Conservation (phyloP, 2,888 invertebrate genomes). For the Philaethria dido region DNA sequence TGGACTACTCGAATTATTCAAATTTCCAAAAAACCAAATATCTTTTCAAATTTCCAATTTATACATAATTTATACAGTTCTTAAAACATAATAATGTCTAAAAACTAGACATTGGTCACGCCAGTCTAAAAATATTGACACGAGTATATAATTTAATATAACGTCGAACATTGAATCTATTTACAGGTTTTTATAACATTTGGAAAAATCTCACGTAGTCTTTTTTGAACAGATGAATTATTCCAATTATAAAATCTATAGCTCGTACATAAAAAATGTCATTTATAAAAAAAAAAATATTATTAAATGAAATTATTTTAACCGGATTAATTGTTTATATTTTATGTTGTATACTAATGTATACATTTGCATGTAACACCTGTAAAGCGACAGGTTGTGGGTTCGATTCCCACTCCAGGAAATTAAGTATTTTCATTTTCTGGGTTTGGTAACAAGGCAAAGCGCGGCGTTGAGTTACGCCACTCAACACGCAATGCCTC, state of each 20-base stretch:
- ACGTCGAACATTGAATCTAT: constrained; percentile 17
- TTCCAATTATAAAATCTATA: background rate
- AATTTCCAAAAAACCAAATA: constrained; percentile 2
- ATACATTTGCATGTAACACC: too few relatives aligned
- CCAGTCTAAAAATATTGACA: constrained; percentile 34
- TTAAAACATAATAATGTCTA: constrained; percentile 1
- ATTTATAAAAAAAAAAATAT: background rate
- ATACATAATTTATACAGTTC: background rate
- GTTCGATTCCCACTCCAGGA: too few relatives aligned
- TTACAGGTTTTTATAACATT: constrained; percentile 17
- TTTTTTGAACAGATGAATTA: background rate
- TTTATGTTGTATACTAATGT: too few relatives aligned
- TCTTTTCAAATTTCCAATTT: constrained; percentile 1
- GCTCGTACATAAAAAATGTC: background rate
- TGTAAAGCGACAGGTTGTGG: too few relatives aligned
- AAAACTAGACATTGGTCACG: constrained; percentile 28
- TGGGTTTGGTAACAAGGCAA: too few relatives aligned
- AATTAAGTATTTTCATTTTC: too few relatives aligned
- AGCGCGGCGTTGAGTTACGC: too few relatives aligned
- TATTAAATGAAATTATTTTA: too few relatives aligned
- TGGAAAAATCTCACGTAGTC: constrained; percentile 8
- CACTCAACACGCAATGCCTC: too few relatives aligned
- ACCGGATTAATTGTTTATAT: too few relatives aligned
- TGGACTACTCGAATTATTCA: background rate
- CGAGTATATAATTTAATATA: constrained; percentile 24